Conservation (phyloP, 2,113 vertebrate species). For the Nycticebus coucang region DNA sequence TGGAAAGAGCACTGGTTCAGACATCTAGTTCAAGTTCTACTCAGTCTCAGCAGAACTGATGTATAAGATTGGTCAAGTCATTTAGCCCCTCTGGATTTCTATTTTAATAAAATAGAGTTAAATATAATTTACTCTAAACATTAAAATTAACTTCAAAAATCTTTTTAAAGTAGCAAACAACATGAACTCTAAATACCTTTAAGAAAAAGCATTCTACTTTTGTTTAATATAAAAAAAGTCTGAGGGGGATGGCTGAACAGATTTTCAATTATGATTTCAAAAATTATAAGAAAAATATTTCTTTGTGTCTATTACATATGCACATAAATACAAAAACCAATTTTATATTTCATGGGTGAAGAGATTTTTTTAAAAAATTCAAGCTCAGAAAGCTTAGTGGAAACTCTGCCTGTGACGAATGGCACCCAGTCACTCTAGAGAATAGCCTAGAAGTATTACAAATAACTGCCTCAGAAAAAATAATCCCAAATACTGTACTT, state of each 20-base stretch:
- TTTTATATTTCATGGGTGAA: background rate
- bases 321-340: conserved; percentile 3
- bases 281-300: conserved; percentile 10
- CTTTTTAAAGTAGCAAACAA: conserved; percentile 37
- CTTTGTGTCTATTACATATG: background rate
- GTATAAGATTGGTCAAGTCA: background rate
- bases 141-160: conserved; percentile 43
- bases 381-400: background rate
- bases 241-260: background rate
- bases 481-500: background rate
- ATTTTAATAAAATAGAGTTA: conserved; percentile 57
- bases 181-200: background rate
- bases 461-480: conserved; percentile 1
- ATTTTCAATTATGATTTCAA: conserved; percentile 41
- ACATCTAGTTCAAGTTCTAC: background rate
- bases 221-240: background rate
- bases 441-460: background rate
- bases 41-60: background rate
- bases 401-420: conserved; percentile 19
- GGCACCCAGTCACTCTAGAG: background rate
- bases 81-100: conserved; percentile 45
- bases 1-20: background rate
- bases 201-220: conserved; percentile 51
- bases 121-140: conserved; percentile 47
- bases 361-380: conserved; percentile 3